These are phyloP conservation scores for Seira ritae DNA, from an alignment of 2,888 invertebrate species.

Conservation along the genomic window DNA sequence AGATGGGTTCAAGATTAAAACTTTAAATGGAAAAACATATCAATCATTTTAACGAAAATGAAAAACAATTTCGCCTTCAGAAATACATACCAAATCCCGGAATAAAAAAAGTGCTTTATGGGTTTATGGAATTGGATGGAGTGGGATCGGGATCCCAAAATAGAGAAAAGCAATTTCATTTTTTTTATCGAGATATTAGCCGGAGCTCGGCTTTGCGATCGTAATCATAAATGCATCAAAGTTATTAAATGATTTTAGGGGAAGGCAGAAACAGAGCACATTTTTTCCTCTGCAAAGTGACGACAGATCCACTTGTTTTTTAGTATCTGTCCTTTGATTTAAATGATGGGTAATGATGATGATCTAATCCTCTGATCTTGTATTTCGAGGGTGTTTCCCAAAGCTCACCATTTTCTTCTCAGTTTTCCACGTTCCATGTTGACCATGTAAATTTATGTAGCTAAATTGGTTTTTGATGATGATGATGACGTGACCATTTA, in stretches of 20 bases:
- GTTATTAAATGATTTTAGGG: too few species aligned
- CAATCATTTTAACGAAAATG: background rate
- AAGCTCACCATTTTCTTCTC: background rate
- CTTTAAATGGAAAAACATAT: constrained; percentile 9
- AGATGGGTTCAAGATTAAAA: background rate
- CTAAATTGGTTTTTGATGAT: background rate
- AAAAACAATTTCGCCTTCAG: background rate
- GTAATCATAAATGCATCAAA: too few species aligned
- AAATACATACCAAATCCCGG: background rate
- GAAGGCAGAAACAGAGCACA: too few species aligned
- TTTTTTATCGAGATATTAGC: too few species aligned
- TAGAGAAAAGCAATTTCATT: too few species aligned
- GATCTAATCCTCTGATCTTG: constrained; percentile 12
- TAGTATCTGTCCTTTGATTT: too few species aligned
- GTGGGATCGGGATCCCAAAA: too few species aligned
- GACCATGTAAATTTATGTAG: background rate
- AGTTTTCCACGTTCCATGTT: background rate
- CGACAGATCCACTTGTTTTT: too few species aligned
- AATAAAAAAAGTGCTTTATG: background rate
- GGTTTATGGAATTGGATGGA: too few species aligned
- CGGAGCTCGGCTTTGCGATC: too few species aligned
- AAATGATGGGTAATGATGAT: background rate
- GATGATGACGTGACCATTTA: background rate
- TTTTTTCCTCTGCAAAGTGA: too few species aligned
- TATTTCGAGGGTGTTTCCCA: constrained; percentile 13